Evolutionary conservation across 2,888 invertebrate genomes (phyloP), one percentile per base, ranked within the genome.

Genomic region (Troglohyphantes excavatus): DNA sequence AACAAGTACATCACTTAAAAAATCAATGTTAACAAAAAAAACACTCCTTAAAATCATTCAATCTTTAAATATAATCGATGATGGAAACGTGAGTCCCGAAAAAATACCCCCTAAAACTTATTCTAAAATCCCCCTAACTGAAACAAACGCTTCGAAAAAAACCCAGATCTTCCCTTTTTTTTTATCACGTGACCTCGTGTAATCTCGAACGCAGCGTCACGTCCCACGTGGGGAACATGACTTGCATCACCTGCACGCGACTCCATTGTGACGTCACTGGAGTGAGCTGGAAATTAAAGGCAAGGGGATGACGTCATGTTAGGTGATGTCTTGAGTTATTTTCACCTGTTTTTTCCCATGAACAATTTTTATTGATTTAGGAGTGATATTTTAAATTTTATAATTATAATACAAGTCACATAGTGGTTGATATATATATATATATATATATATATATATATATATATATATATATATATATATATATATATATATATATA

Each of bases 231-330:
- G 29, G 33, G 46, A 33, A 26, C 76, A 76, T 88, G 87, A 81
- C 87, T 72, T 65, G 43, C 11, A 73, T 81, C 87, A 88, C 87
- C 87, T 88, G 87, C 87, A 88, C 87, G 87, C 87, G 87, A 81
- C 81, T 43, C 7, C 27, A 26, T 19, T 39, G 21, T 88, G 73
- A 88, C 87, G 87, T 88, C 87, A 88, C 81, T 61, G n/a, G 19
- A 33, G 39, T 26, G 11, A 29, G 53, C 13, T 46, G 67, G 17
- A 63, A 84, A 84, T 84, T 53, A 84, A 67, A 75, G 53, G 73
- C 75, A 65, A 46, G 63, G 23, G 59, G 72, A 39, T 26, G 29
- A 53, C 33, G 82, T 53, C 3, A 39, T 39, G 39, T 39, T 39
- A 11, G 0, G 39, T 11, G 39, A 11, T 3, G 39, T 39, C 3